Conservation (phyloP, 2,113 vertebrate genomes). For the Ictalurus furcatus region DNA sequence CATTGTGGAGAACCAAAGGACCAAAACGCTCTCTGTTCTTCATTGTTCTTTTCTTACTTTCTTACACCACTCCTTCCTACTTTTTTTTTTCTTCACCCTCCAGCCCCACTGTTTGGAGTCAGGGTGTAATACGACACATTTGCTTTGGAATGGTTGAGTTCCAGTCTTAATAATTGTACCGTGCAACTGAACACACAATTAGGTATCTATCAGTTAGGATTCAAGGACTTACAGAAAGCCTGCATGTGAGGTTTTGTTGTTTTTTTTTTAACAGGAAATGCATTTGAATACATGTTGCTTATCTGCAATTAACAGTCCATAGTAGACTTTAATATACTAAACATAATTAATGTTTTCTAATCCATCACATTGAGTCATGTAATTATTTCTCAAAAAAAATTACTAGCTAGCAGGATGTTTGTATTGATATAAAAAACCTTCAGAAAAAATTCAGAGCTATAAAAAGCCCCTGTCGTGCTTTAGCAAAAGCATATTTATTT, state of each 20-base stretch:
- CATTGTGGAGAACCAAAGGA: conserved; percentile 60
- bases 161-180: conserved; percentile 59
- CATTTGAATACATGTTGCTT: not conserved
- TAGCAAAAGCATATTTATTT: conserved; percentile 34
- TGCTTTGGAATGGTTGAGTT: conserved; percentile 40
- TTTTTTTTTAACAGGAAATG: not conserved
- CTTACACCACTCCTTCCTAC: conserved; percentile 47
- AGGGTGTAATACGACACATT: conserved; percentile 61
- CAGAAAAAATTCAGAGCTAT: conserved; percentile 21
- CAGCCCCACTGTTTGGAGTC: conserved; percentile 55
- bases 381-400: not conserved
- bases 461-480: conserved; percentile 25
- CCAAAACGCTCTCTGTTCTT: conserved; percentile 45
- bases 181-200: conserved; percentile 49
- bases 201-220: not conserved
- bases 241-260: not conserved
- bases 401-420: conserved; percentile 12
- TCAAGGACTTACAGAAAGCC: not conserved
- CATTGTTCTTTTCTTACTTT: conserved; percentile 53
- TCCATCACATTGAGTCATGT: not conserved
- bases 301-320: not conserved
- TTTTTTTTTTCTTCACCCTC: conserved; percentile 16
- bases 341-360: not conserved
- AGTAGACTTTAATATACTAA: not conserved
- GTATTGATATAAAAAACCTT: conserved; percentile 1